These are phyloP conservation scores for Mastacembelus armatus DNA, from an alignment of 2,797 vertebrate genomes.

Conservation along the genomic window DNA sequence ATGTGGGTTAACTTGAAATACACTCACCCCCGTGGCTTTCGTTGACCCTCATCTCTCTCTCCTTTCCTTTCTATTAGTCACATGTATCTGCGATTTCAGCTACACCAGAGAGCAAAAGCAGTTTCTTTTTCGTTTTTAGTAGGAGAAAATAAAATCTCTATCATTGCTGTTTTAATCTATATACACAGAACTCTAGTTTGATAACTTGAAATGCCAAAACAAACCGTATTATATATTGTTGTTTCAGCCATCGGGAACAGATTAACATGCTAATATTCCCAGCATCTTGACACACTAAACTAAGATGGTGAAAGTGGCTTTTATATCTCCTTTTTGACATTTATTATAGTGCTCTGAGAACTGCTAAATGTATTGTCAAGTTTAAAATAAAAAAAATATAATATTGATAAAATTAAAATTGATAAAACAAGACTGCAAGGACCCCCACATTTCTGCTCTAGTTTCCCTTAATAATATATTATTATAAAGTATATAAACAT, in stretches of 20 bases:
- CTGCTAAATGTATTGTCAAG: neutral
- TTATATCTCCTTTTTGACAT: too few species aligned
- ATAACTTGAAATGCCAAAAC: neutral
- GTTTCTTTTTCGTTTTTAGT: neutral
- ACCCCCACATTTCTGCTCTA: neutral
- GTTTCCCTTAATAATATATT: neutral
- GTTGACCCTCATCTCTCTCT: constrained; percentile 62
- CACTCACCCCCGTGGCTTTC: constrained; percentile 53
- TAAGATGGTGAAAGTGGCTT: too few species aligned
- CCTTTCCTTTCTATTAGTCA: constrained; percentile 15
- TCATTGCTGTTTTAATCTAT: neutral
- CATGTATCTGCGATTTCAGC: constrained; percentile 10
- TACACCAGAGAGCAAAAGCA: neutral
- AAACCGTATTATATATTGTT: too few species aligned
- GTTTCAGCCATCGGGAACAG: neutral
- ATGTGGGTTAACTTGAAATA: constrained; percentile 75
- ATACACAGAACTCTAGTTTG: neutral
- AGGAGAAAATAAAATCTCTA: neutral
- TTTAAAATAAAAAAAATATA: neutral
- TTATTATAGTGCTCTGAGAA: too few species aligned
- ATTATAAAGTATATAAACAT: neutral
- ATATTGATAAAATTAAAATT: neutral
- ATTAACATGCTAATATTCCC: neutral
- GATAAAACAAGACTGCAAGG: neutral
- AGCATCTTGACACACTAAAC: too few species aligned